These are phyloP conservation scores for Periophthalmus modestus DNA, from an alignment of 2,113 vertebrate species.

Conservation along the genomic window DNA sequence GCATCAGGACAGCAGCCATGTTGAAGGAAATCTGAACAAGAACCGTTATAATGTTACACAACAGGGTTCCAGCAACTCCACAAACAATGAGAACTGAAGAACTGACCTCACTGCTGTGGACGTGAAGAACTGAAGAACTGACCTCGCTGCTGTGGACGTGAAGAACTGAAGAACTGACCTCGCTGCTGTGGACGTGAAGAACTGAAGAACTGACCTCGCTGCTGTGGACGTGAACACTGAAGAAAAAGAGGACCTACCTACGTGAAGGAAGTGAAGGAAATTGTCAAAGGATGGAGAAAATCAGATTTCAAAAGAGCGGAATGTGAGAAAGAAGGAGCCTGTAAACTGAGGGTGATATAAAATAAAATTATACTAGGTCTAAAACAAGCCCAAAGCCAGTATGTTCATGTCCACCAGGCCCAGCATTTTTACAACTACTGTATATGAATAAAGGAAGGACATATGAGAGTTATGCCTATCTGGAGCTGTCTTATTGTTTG, in stretches of 20 bases:
- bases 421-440: no score
- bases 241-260: background rate
- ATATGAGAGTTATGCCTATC: no score
- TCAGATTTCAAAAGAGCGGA: background rate
- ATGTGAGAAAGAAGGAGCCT: background rate
- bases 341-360: background rate
- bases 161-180: background rate
- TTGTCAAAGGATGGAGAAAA: background rate
- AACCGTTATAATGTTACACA: no score
- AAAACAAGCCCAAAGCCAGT: background rate
- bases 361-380: background rate
- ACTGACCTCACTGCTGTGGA: no score
- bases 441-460: no score
- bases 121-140: background rate
- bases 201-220: background rate
- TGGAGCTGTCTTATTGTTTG: no score
- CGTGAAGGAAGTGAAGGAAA: background rate
- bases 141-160: no score
- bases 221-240: background rate
- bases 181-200: no score
- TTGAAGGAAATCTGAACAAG: no score
- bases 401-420: no score
- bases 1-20: constrained; percentile 14
- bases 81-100: no score
- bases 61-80: background rate